Evolutionary conservation across 2,888 invertebrate species (phyloP).

Genomic region (Morpho deidamia): DNA sequence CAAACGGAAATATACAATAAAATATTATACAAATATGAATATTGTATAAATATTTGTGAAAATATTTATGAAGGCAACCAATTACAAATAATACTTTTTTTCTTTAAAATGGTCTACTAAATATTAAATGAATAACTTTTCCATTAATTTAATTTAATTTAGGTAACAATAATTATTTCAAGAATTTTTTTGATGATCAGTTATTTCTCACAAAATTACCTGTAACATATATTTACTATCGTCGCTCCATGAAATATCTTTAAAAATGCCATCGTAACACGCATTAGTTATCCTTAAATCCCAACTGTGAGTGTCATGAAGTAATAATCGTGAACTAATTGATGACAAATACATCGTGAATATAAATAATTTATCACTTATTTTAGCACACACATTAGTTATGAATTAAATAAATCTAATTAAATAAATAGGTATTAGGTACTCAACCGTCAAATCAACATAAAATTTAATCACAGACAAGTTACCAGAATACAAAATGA

Average conservation of each 20-base stretch:
- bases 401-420: neutral
- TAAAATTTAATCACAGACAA: neutral
- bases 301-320: constrained; percentile 75
- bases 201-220: constrained; percentile 44
- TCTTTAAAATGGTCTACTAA: no score
- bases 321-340: constrained; percentile 73
- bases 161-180: no score
- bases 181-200: no score
- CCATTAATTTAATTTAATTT: no score
- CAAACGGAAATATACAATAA: no score
- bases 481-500: no score
- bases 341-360: constrained; percentile 74
- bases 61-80: no score
- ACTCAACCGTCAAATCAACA: neutral
- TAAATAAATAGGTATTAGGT: no score
- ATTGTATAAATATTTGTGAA: no score
- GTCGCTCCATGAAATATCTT: constrained; percentile 71
- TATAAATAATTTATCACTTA: constrained; percentile 26
- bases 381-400: neutral
- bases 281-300: constrained; percentile 72
- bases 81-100: no score
- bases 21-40: no score
- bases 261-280: constrained; percentile 59
- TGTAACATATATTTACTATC: constrained; percentile 72
- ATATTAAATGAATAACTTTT: no score